Conservation (phyloP, 2,888 invertebrate genomes). For the Gastracanthus pulcherrimus region DNA sequence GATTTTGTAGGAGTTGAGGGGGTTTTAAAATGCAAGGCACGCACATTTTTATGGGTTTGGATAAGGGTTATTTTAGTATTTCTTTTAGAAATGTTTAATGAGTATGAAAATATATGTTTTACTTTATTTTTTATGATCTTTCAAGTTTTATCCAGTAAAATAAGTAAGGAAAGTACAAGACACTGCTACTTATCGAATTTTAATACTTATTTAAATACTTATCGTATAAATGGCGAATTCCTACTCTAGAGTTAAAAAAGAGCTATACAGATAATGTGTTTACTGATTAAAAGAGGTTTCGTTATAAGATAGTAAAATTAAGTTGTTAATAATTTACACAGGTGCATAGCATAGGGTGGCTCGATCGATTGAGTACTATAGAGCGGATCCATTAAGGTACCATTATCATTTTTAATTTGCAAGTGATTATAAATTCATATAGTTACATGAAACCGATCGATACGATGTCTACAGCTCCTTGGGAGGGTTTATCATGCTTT, state of each 20-base stretch:
- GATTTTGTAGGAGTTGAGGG: background rate
- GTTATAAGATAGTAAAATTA: slow-evolving; percentile 6
- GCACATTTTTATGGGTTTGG: background rate
- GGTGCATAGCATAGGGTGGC: background rate
- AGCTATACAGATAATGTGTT: too few relatives aligned
- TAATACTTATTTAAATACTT: too few relatives aligned
- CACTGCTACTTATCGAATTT: too few relatives aligned
- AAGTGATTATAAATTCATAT: background rate
- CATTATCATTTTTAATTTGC: slow-evolving; percentile 8
- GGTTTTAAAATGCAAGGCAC: background rate
- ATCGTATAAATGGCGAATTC: too few relatives aligned
- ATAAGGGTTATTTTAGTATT: background rate
- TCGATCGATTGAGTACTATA: background rate
- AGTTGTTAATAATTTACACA: background rate
- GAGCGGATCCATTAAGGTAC: background rate
- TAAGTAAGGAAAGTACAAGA: too few relatives aligned
- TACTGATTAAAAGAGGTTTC: slow-evolving; percentile 3
- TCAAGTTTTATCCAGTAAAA: too few relatives aligned
- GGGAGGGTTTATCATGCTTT: background rate
- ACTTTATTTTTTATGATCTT: too few relatives aligned
- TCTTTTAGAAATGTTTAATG: too few relatives aligned
- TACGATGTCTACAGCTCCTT: too few relatives aligned
- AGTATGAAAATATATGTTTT: too few relatives aligned
- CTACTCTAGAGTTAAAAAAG: too few relatives aligned
- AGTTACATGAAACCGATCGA: background rate